Evolutionary conservation across 2,113 vertebrate species (phyloP), one percentile per base, ranked within the genome.

Genomic region (Nibea coibor): DNA sequence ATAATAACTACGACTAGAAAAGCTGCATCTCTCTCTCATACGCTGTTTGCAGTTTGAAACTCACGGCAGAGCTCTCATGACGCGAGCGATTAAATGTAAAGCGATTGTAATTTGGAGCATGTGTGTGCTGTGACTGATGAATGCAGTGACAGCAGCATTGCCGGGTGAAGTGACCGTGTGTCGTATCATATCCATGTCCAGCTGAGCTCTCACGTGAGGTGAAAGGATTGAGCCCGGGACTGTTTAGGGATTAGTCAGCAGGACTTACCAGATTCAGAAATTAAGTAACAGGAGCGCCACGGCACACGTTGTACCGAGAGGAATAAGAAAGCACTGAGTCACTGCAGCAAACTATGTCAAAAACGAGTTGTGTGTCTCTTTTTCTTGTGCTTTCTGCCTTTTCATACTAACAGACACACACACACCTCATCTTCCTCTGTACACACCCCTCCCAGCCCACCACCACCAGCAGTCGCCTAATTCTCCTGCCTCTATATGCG

Each of bases 181-280:
- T 93, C 89, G 62, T 78, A 91, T 92, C 87, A 89, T 90, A 90
- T 84, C 75, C 64, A 81, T 91, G 75, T 85, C 82, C 68, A 56
- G 82, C 76, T 78, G 78, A 90, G 83, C 80, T 56, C 51, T 93
- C 88, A 91, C 64, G 80, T 92, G 87, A 91, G 85, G 85, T 88
- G 86, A 78, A 75, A 81, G 89, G 90, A 92, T 89, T 92, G 88
- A 91, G 84, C 70, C 53, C 17, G 61, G 82, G 90, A 92, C 94
- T 94, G 91, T 92, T 91, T 42, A 31, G 87, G 93, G 92, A 95
- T 95, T 95, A 95, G 84, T 79, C 72, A 45, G 39, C 74, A 72
- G 89, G 91, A 91, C 22, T 93, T 89, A 82, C 20, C 76, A 86
- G 89, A 92, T 84, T 80, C 82, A 85, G 78, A 92, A 90, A 92